Base-by-base conservation (phyloP, 2,797 vertebrate genomes). In the Neopelma chrysocephalum region DNA sequence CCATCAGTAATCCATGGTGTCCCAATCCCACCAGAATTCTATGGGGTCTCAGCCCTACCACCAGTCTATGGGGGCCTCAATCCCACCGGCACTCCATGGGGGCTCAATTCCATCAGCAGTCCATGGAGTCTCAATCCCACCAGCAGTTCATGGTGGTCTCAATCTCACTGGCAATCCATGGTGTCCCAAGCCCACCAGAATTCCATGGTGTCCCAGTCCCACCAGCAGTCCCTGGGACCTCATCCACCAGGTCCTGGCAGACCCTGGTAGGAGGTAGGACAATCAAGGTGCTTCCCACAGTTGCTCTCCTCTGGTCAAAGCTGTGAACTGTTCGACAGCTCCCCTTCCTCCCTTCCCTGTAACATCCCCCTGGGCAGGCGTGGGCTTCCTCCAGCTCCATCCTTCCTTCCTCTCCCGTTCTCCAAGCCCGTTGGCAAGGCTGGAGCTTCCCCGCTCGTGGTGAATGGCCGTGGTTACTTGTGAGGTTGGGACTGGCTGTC, bases 401-500 rank as follows among this genome's bases (percentile, higher is more conserved):
- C 84, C 91, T 80, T 88, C 82, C 78, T 78, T 92, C 62, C 76
- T 73, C 73, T 86, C 7, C 90, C 6, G 21, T 56, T 88, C 89
- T 77, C 80, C 89, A 81, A 9, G 0, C 9, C 51, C 3, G 66
- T 14, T 73, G 76, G 85, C 79, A 38, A 27, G 23, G 87, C 77
- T 3, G 81, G 92, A 91, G 93, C 75, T 96, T 61, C 90, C 86
- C 92, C 3, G 29, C 90, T 97, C 45, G 23, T 20, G 42, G 83
- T 89, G 92, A 94, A 88, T 56, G 94, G 90, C 66, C 93, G 90
- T 91, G 87, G 88, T 93, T 96, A 16, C 79, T 88, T 29, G 86
- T 95, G 96, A 97, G 96, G 90, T 96, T 42, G 86, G 97, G 96
- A 43, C 97, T 97, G 97, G 96, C 96, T 96, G 96, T 96, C 97